Percentiles rank a stretch among this genome's conserved stretches.
Evolutionary conservation across 2,797 vertebrate species (phyloP).

Genomic region (Parauchenoglanis punctatus): DNA sequence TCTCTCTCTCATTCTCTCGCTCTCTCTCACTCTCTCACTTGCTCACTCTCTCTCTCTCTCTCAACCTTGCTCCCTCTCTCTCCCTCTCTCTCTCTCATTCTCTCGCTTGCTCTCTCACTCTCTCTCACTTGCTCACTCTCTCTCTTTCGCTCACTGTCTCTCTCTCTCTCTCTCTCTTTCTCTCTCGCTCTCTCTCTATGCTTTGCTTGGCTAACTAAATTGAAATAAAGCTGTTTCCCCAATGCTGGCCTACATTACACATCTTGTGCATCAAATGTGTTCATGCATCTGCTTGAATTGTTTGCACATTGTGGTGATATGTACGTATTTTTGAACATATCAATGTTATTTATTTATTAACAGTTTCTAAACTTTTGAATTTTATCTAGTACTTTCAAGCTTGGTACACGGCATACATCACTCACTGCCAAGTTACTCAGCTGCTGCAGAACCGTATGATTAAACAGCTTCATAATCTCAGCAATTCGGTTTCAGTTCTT

Average conservation of each 20-base stretch:
- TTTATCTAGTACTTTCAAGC: neutral
- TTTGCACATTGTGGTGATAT: neutral
- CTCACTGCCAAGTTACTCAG: neutral
- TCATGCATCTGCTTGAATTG: neutral
- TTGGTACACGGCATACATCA: neutral
- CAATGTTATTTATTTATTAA: neutral
- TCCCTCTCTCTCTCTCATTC: too few relatives aligned
- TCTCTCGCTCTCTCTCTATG: too few relatives aligned
- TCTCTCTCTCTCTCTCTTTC: too few relatives aligned
- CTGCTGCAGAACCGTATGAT: neutral
- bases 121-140: too few relatives aligned
- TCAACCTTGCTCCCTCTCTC: too few relatives aligned
- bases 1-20: too few relatives aligned
- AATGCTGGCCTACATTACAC: neutral
- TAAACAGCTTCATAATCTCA: neutral
- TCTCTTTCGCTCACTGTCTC: too few relatives aligned
- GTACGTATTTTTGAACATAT: neutral
- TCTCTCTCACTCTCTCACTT: too few relatives aligned
- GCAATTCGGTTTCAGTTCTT: neutral
- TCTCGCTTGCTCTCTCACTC: too few relatives aligned
- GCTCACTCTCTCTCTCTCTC: too few relatives aligned
- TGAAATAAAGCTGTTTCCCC: neutral
- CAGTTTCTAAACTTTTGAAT: neutral
- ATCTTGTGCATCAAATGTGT: neutral
- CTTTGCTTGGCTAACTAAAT: too few relatives aligned